phyloP scores from a whole-genome alignment of 2,113 vertebrate species.

The Menura novaehollandiae region DNA sequence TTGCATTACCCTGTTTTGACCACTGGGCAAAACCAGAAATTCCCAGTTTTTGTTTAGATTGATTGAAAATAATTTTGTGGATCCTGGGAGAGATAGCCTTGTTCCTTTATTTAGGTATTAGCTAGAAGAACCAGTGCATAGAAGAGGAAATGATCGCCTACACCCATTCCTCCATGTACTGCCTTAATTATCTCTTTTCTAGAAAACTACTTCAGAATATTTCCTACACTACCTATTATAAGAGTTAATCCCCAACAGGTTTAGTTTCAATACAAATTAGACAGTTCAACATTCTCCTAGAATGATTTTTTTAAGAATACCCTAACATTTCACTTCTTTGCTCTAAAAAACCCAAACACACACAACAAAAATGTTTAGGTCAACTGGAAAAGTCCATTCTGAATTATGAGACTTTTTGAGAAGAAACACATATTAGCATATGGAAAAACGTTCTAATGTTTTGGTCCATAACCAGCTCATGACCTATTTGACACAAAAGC shows the following conservation, averaged over 20 bases:
- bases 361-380: neutral
- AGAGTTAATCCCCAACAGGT: neutral
- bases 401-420: neutral
- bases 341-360: neutral
- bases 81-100: neutral
- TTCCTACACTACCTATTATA: neutral
- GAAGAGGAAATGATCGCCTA: neutral
- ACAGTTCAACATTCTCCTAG: neutral
- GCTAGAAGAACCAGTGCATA: neutral
- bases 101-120: neutral
- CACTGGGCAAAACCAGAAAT: neutral
- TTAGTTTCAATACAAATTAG: neutral
- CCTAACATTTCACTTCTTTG: neutral
- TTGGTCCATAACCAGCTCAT: neutral
- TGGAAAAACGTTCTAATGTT: neutral
- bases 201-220: neutral
- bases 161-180: neutral
- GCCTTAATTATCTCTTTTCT: neutral
- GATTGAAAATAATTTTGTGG: neutral
- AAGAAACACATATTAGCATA: neutral
- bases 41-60: neutral
- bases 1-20: neutral
- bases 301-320: neutral
- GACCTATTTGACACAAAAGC: neutral
- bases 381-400: neutral